These are phyloP conservation scores for Ivindomyrus marchei DNA, from an alignment of 2,113 vertebrate genomes.

Conservation along the genomic window DNA sequence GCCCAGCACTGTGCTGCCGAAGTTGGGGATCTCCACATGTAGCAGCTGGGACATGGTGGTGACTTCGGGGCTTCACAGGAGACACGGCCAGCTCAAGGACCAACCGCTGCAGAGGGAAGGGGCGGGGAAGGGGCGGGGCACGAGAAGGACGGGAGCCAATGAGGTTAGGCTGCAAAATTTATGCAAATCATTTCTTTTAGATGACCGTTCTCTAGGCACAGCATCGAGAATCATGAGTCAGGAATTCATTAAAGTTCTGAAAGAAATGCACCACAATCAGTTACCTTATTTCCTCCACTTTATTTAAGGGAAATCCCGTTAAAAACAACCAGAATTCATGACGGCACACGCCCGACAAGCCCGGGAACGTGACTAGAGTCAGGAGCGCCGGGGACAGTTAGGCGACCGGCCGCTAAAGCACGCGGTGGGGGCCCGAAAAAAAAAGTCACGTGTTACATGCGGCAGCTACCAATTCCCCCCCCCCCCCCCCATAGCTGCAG, in stretches of 20 bases:
- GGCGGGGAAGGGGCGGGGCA: background rate
- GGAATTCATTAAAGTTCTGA: background rate
- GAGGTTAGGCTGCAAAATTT: background rate
- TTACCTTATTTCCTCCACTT: background rate
- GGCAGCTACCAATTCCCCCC: background rate
- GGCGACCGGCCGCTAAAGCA: background rate
- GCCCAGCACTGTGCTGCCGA: slow-evolving; percentile 91
- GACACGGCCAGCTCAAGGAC: slow-evolving; percentile 54
- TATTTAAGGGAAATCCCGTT: background rate
- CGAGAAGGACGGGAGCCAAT: background rate
- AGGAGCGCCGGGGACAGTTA: background rate
- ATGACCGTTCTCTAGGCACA: background rate
- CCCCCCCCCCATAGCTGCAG: background rate
- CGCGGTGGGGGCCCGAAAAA: background rate
- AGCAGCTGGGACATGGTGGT: slow-evolving; percentile 94
- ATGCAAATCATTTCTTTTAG: background rate
- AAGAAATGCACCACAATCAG: background rate
- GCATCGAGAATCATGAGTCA: background rate
- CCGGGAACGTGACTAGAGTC: background rate
- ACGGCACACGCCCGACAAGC: background rate
- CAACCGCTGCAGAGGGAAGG: slow-evolving; percentile 62
- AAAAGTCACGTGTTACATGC: background rate
- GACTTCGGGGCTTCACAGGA: slow-evolving; percentile 63
- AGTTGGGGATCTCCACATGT: slow-evolving; percentile 98
- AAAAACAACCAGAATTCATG: background rate